phyloP scores from a whole-genome alignment of 2,113 vertebrate species.

The Cololabis saira region DNA sequence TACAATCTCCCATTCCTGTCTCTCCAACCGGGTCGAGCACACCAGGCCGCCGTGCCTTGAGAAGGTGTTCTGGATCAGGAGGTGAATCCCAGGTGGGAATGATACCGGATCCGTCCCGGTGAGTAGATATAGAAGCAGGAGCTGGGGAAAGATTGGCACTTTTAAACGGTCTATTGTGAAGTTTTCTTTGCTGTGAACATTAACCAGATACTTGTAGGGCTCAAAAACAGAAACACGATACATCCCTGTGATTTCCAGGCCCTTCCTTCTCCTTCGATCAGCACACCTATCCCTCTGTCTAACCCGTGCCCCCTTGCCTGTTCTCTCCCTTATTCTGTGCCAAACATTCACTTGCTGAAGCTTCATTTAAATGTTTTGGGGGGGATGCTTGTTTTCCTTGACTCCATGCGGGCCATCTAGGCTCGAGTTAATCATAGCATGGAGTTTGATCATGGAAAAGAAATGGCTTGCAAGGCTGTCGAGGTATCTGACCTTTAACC shows the following conservation, averaged over 20 bases:
- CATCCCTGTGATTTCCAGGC: constrained; percentile 68
- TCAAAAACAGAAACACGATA: constrained; percentile 69
- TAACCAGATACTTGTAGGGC: constrained; percentile 65
- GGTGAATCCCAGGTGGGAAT: constrained; percentile 41
- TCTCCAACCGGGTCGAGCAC: constrained; percentile 9
- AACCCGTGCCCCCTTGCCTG: constrained; percentile 34
- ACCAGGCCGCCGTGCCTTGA: constrained; percentile 35
- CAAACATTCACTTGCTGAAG: constrained; percentile 38
- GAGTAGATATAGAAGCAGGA: constrained; percentile 41
- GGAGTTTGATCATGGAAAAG: constrained; percentile 15
- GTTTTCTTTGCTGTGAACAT: constrained; percentile 59
- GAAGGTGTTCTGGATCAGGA: constrained; percentile 50
- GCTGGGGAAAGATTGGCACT: constrained; percentile 37
- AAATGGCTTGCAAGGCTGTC: constrained; percentile 8
- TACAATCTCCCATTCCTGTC: constrained; percentile 9
- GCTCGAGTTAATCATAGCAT: background rate
- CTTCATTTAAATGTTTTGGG: constrained; percentile 37
- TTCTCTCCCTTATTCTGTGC: constrained; percentile 23
- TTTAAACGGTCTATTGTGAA: constrained; percentile 18
- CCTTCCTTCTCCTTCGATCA: constrained; percentile 62
- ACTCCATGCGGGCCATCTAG: constrained; percentile 7
- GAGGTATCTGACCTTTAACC: constrained; percentile 20
- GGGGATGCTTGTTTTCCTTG: background rate
- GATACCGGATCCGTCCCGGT: constrained; percentile 48
- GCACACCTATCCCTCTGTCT: constrained; percentile 61